These are phyloP conservation scores for Delichon dasypus DNA, from an alignment of 2,797 vertebrate genomes.

Conservation along the genomic window DNA sequence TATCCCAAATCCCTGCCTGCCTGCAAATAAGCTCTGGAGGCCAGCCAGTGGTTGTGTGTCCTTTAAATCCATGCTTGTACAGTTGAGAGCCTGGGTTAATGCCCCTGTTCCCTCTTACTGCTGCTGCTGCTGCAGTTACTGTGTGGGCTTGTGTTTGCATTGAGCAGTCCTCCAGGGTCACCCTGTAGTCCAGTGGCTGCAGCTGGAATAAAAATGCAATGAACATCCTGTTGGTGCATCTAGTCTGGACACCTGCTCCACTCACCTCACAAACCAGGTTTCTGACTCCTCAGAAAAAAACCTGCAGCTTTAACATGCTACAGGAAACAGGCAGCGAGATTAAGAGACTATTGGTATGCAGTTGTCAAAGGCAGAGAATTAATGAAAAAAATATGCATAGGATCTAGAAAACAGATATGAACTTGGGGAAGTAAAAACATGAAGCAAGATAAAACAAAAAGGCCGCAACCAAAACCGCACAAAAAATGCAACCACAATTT, in stretches of 20 bases:
- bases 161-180: not conserved
- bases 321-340: not conserved
- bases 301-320: not conserved
- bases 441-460: not conserved
- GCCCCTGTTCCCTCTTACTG: not conserved
- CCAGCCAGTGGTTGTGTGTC: not conserved
- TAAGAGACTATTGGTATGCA: not conserved
- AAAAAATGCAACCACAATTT: not conserved
- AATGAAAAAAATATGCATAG: not conserved
- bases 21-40: not conserved
- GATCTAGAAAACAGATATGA: not conserved
- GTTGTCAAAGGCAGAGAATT: not conserved
- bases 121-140: not conserved
- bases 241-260: not conserved
- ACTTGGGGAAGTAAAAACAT: not conserved
- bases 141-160: fast-evolving
- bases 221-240: not conserved
- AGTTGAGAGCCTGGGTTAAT: not conserved
- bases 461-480: not conserved
- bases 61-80: not conserved
- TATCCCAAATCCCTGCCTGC: not conserved
- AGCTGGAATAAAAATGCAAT: not conserved
- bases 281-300: not conserved
- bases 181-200: not conserved
- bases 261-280: not conserved